These are phyloP conservation scores for Gopherus evgoodei DNA, from an alignment of 2,113 vertebrate species.

Conservation along the genomic window DNA sequence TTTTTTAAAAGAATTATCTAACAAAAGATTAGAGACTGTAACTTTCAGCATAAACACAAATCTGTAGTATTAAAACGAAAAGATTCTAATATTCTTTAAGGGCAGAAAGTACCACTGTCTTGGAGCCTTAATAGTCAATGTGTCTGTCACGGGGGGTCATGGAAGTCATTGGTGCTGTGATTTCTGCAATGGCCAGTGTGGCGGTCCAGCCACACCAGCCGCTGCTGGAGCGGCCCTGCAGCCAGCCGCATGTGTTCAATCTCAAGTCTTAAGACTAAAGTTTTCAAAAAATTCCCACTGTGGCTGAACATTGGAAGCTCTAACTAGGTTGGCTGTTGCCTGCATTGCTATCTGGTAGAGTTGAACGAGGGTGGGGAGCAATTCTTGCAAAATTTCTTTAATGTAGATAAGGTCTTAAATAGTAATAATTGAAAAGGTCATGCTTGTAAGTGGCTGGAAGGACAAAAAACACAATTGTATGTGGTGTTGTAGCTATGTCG, in stretches of 20 bases:
- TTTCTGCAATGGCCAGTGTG: too few relatives aligned
- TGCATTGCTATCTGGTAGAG: neutral
- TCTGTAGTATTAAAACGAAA: neutral
- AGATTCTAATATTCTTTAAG: neutral
- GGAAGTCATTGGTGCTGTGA: too few relatives aligned
- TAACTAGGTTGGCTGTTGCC: neutral
- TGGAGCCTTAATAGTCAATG: too few relatives aligned
- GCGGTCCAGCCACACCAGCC: too few relatives aligned
- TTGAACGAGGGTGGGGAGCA: neutral
- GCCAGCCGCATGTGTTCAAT: too few relatives aligned
- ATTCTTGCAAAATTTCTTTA: neutral
- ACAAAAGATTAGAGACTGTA: neutral
- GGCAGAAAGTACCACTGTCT: neutral
- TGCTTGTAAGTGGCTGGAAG: neutral
- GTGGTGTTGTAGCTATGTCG: neutral
- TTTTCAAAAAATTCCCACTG: neutral
- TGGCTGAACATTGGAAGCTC: neutral
- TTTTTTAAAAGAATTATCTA: neutral
- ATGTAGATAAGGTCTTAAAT: neutral
- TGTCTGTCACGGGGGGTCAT: too few relatives aligned
- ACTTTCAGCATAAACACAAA: neutral
- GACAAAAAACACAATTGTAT: neutral
- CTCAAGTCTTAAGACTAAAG: too few relatives aligned
- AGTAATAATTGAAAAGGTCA: neutral
- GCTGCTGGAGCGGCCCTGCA: too few relatives aligned